Evolutionary conservation across 2,888 invertebrate genomes (phyloP).

Genomic region (Caenorhabditis japonica): DNA sequence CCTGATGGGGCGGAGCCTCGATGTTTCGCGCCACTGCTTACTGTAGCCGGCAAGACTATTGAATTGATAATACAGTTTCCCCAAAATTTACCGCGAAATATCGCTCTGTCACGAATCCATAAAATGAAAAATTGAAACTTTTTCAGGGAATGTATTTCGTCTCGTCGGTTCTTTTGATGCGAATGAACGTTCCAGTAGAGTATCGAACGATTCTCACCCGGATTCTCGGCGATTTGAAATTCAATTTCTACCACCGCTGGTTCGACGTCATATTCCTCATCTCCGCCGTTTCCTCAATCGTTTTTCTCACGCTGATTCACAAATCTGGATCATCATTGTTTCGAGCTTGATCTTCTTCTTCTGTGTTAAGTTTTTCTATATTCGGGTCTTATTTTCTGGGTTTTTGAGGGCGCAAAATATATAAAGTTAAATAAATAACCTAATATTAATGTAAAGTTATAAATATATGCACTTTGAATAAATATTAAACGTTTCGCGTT

Average conservation of each 20-base stretch:
- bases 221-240: slow-evolving; percentile 95
- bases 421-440: slow-evolving; percentile 4
- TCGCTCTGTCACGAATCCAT: no score
- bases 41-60: no score
- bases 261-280: slow-evolving; percentile 98
- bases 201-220: slow-evolving; percentile 83
- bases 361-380: slow-evolving; percentile 1
- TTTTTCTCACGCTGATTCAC: slow-evolving; percentile 93
- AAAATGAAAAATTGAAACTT: slow-evolving; percentile 1
- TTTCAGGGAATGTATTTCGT: slow-evolving; percentile 97
- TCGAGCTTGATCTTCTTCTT: slow-evolving; percentile 29
- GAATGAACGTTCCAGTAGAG: slow-evolving; percentile 99
- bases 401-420: background rate
- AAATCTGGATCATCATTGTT: slow-evolving; percentile 79
- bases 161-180: slow-evolving; percentile 93
- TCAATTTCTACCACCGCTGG: slow-evolving; percentile 99
- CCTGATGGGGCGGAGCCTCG: no score
- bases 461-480: no score
- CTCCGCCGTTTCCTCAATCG: slow-evolving; percentile 93
- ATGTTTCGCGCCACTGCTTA: no score
- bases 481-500: no score
- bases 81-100: no score
- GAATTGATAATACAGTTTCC: no score
- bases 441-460: no score
- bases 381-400: slow-evolving; percentile 1